Evolutionary conservation across 2,888 invertebrate genomes (phyloP).

Genomic region (Athetis lepigone): DNA sequence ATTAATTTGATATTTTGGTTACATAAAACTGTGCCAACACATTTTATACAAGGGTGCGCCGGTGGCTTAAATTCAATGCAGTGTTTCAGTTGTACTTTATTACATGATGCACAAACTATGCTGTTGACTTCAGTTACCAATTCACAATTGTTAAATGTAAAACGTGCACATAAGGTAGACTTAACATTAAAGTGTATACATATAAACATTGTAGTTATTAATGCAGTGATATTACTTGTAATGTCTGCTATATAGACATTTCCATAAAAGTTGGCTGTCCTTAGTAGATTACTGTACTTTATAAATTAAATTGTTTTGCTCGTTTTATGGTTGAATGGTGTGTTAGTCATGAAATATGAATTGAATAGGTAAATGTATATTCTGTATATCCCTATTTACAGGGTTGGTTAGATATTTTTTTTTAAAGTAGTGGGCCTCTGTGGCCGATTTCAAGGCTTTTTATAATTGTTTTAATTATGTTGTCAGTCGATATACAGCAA

Average conservation of each 20-base stretch:
- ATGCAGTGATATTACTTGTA: constrained; percentile 85
- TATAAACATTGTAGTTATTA: constrained; percentile 70
- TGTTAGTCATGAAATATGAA: constrained; percentile 55
- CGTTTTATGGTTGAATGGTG: constrained; percentile 51
- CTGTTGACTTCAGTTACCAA: constrained; percentile 82
- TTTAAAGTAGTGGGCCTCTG: constrained; percentile 30
- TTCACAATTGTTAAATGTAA: constrained; percentile 71
- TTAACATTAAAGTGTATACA: constrained; percentile 71
- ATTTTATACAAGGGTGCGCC: constrained; percentile 28
- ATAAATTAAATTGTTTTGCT: constrained; percentile 53
- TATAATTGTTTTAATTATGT: constrained; percentile 53
- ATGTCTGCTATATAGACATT: constrained; percentile 64
- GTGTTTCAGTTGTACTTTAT: constrained; percentile 48
- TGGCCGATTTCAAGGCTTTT: constrained; percentile 46
- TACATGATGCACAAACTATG: constrained; percentile 57
- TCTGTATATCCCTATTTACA: constrained; percentile 54
- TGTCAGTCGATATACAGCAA: constrained; percentile 51
- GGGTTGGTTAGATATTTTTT: constrained; percentile 55
- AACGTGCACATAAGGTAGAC: constrained; percentile 70
- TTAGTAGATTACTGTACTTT: constrained; percentile 57
- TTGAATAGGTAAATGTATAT: constrained; percentile 61
- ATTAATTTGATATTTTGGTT: constrained; percentile 34
- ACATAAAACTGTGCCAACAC: constrained; percentile 59
- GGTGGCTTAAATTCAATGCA: constrained; percentile 35
- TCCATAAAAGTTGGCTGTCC: constrained; percentile 61